A percentile compares a stretch with the other conserved stretches of the same genome.
Conservation (phyloP, 2,888 invertebrate species). For the Pardosa pseudoannulata region DNA sequence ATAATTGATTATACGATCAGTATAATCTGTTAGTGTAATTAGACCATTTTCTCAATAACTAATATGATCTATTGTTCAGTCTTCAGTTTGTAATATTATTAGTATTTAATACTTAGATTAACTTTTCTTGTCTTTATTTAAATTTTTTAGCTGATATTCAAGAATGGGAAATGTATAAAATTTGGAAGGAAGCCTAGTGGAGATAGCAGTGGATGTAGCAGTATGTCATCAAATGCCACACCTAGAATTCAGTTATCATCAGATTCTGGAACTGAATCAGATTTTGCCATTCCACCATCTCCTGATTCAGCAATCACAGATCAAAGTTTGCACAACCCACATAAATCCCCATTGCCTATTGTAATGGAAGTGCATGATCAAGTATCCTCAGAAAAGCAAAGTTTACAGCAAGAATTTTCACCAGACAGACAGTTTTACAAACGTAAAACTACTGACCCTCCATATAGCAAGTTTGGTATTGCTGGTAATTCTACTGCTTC, state of each 20-base stretch:
- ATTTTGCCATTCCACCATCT: slow-evolving; percentile 56
- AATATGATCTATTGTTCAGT: no score
- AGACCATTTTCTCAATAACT: no score
- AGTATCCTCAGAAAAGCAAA: background rate
- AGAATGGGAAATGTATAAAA: slow-evolving; percentile 70
- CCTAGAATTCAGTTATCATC: slow-evolving; percentile 63
- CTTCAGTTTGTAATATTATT: no score
- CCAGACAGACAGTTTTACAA: slow-evolving; percentile 9
- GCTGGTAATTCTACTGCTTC: slow-evolving; percentile 19
- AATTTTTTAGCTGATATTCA: slow-evolving; percentile 61
- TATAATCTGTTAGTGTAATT: no score
- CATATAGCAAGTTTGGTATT: slow-evolving; percentile 69
- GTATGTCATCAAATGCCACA: slow-evolving; percentile 63
- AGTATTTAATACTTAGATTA: no score
- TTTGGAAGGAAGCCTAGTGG: slow-evolving; percentile 70
- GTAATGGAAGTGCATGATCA: slow-evolving; percentile 55
- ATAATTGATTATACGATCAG: no score
- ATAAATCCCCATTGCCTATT: slow-evolving; percentile 57
- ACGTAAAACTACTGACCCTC: slow-evolving; percentile 13
- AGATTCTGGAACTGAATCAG: slow-evolving; percentile 65
- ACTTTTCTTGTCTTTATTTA: no score
- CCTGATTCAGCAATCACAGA: slow-evolving; percentile 52
- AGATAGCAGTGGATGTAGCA: slow-evolving; percentile 72
- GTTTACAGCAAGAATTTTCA: background rate
- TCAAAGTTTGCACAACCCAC: slow-evolving; percentile 3